Base-by-base conservation (phyloP, 2,113 vertebrate genomes). In the Gallinago undulata region DNA sequence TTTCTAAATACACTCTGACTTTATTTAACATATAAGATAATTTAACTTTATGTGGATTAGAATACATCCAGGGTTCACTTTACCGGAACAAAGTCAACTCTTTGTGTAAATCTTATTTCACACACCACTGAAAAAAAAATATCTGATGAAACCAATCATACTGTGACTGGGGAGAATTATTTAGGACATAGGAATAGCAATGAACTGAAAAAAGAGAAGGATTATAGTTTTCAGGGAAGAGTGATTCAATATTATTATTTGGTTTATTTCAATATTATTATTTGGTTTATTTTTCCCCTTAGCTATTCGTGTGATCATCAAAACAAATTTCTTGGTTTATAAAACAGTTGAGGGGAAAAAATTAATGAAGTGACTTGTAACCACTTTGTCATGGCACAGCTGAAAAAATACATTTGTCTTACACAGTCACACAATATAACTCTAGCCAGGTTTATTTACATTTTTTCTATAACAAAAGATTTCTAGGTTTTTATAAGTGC, bases 71-170 rank as follows among this genome's bases (percentile, higher is more conserved):
- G 50, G 13, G 19, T 84, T 93, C 41, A 55, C 53, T 85, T 84
- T 89, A 81, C 56, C 84, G 69, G 75, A 75, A 89, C 35, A 67
- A 95, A 94, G 24, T 59, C 47, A 72, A 55, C 19, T 96, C 63
- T 87, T 95, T 83, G 63, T 85, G 82, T 93, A 69, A 50, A 87
- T 85, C 17, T 85, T 73, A 96, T 97, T 96, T 96, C 87, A 91
- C 84, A 87, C 82, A 64, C 43, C 74, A 89, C 50, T 95, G 84
- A 48, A 93, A 95, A 92, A 79, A 87, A 55, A 19, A 39, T 39
- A 39, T 56, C 53, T 82, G 27, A 27, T 93, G 35, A 75, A 91
- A 76, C 17, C 23, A 87, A 19, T 66, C 82, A 50, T 70, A 51
- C 31, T 47, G 39, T 83, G 60, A 48, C 81, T 79, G 22, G 22